A percentile compares a stretch with the other conserved stretches of the same genome.
phyloP scores from a whole-genome alignment of 2,797 vertebrate genomes.

The Aeoliscus strigatus region DNA sequence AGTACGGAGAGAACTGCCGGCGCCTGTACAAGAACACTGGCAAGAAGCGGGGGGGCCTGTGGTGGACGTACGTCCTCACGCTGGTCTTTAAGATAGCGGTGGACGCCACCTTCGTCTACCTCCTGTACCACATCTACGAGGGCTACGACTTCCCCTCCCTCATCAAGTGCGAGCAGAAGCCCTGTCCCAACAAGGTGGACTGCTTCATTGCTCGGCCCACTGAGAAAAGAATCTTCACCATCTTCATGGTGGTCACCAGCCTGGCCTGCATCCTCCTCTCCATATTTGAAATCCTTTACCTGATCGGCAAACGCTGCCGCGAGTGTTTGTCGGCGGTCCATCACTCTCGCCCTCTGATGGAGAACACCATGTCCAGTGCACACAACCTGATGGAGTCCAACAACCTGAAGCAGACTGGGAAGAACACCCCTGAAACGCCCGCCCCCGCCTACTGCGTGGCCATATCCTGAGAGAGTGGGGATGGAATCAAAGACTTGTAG shows the following conservation, averaged over 20 bases:
- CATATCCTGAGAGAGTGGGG: conserved; percentile 19
- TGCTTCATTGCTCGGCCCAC: conserved; percentile 87
- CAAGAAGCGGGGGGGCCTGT: conserved; percentile 89
- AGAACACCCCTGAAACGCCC: conserved; percentile 30
- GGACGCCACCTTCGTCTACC: conserved; percentile 82
- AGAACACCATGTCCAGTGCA: conserved; percentile 44
- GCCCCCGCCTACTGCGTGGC: conserved; percentile 52
- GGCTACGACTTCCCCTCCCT: conserved; percentile 83
- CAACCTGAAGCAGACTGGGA: conserved; percentile 7
- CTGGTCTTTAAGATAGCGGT: conserved; percentile 84
- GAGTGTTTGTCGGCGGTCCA: conserved; percentile 42
- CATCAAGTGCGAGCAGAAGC: conserved; percentile 80
- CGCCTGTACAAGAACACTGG: conserved; percentile 76
- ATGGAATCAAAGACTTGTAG: background rate
- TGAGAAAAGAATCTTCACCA: conserved; percentile 87
- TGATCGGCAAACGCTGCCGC: conserved; percentile 79
- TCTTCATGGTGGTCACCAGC: conserved; percentile 87
- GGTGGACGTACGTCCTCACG: conserved; percentile 93
- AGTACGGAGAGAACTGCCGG: conserved; percentile 61
- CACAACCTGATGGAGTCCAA: conserved; percentile 50
- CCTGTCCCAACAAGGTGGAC: conserved; percentile 87
- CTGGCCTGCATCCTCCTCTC: conserved; percentile 81
- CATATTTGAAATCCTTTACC: conserved; percentile 79
- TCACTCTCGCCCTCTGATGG: conserved; percentile 24
- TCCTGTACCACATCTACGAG: conserved; percentile 83